Evolutionary conservation across 2,113 vertebrate genomes (phyloP), one percentile per base, ranked within the genome.

Genomic region (Cisticola juncidis): DNA sequence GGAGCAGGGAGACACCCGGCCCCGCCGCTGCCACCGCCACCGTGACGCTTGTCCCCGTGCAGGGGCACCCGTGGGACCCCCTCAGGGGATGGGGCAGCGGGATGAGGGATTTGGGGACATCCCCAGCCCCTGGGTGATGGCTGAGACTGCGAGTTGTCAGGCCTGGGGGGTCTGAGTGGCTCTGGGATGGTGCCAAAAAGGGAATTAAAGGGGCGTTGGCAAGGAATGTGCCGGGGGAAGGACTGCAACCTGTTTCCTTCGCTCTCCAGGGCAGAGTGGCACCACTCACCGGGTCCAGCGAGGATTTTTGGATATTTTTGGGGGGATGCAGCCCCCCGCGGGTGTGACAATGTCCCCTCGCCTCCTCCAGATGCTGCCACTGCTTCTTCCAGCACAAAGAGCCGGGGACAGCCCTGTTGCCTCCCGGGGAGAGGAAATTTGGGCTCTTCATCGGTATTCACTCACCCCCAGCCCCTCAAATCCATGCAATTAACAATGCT

Each of bases 401-500:
- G 45, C 6, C 2, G 0, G 40, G 48, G 35, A 10, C 3, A 51
- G 48, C 24, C 48, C 62, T 4, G 57, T 38, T 72, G 42, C 17
- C 0, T 8, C 6, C 20, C 1, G 9, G 17, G 24, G 12, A 66
- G 53, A 12, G 45, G 77, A 57, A 53, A 78, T 87, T n/a, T 7
- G 64, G 72, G 72, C 0, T 0, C 33, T 35, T 23, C 26, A 0
- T 3, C 14, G 6, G 5, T 23, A 28, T 8, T 44, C 1, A 0
- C 57, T 50, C 33, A 7, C 28, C 44, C 50, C n/a, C 69, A 58
- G 8, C 33, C 65, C 35, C 20, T 28, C 44, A 11, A 10, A 15
- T 6, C 53, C 29, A 0, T 1, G 14, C 38, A 21, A 13, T 66
- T 45, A 47, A 12, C 2, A 31, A 33, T 0, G 33, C 4, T 22